These are phyloP conservation scores for Dryobates pubescens DNA, from an alignment of 2,797 vertebrate genomes.

Conservation along the genomic window DNA sequence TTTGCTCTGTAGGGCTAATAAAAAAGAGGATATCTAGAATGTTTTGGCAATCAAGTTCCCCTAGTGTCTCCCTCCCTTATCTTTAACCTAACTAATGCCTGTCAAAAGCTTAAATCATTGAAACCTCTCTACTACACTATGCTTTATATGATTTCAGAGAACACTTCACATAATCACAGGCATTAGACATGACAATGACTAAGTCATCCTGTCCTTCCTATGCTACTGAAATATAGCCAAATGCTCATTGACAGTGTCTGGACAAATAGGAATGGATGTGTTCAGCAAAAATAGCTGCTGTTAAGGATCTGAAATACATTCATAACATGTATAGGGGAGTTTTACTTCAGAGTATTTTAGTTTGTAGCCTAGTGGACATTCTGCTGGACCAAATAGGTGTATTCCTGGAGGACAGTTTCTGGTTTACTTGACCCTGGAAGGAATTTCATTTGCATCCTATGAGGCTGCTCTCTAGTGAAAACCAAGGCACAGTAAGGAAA, in stretches of 20 bases:
- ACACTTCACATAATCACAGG: neutral
- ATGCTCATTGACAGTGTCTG: neutral
- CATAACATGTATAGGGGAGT: neutral
- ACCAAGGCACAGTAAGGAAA: neutral
- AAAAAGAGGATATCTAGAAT: neutral
- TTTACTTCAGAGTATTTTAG: neutral
- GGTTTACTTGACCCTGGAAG: neutral
- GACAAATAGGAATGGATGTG: neutral
- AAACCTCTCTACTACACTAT: constrained; percentile 22
- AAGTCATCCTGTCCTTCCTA: neutral
- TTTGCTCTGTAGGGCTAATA: constrained; percentile 15
- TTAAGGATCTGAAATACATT: neutral
- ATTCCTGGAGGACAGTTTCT: neutral
- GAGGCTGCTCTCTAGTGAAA: neutral
- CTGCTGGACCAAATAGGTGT: neutral
- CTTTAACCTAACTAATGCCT: constrained; percentile 36
- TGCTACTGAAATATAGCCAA: neutral
- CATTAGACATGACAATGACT: neutral
- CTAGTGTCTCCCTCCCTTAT: neutral
- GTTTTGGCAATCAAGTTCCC: constrained; percentile 13
- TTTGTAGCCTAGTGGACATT: neutral
- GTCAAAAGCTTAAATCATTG: constrained; percentile 24
- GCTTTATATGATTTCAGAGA: constrained; percentile 9
- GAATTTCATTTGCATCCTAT: neutral
- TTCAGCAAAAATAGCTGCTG: neutral